Evolutionary conservation across 2,113 vertebrate genomes (phyloP).

Genomic region (Dipodomys merriami): DNA sequence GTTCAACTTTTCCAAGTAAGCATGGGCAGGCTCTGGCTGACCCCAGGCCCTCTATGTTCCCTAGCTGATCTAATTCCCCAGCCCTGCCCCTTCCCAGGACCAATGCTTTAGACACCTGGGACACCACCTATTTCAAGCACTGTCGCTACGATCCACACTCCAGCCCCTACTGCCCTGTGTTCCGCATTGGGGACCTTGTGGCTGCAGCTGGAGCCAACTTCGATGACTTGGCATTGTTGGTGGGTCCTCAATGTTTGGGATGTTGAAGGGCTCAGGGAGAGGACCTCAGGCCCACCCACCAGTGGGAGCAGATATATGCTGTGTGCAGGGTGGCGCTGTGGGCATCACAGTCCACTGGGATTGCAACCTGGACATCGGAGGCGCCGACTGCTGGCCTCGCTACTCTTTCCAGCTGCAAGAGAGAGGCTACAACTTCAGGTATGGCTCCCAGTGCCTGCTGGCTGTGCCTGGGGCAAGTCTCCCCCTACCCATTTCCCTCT

Average conservation of each 20-base stretch:
- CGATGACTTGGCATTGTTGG: conserved; percentile 81
- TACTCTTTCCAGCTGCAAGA: conserved; percentile 86
- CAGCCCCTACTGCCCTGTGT: conserved; percentile 85
- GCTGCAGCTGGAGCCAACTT: conserved; percentile 82
- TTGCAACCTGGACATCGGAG: conserved; percentile 79
- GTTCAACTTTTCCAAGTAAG: conserved; percentile 87
- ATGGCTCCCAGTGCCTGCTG: background rate
- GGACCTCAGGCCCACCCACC: accelerated
- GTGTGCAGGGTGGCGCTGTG: conserved; percentile 83
- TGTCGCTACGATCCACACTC: conserved; percentile 76
- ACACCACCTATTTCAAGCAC: conserved; percentile 85
- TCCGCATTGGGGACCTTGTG: conserved; percentile 84
- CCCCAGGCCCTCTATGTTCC: background rate
- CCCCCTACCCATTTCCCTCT: background rate
- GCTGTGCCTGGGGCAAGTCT: background rate
- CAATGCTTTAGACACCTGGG: conserved; percentile 83
- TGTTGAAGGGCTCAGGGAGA: background rate
- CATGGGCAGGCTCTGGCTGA: background rate
- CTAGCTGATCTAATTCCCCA: background rate
- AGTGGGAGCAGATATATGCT: background rate
- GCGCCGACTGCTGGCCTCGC: conserved; percentile 73
- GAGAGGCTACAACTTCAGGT: conserved; percentile 87
- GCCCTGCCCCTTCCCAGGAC: conserved; percentile 67
- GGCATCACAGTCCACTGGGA: conserved; percentile 83
- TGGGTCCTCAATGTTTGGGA: conserved; percentile 44